phyloP scores from a whole-genome alignment of 2,797 vertebrate genomes.

The Lycodopsis pacificus region DNA sequence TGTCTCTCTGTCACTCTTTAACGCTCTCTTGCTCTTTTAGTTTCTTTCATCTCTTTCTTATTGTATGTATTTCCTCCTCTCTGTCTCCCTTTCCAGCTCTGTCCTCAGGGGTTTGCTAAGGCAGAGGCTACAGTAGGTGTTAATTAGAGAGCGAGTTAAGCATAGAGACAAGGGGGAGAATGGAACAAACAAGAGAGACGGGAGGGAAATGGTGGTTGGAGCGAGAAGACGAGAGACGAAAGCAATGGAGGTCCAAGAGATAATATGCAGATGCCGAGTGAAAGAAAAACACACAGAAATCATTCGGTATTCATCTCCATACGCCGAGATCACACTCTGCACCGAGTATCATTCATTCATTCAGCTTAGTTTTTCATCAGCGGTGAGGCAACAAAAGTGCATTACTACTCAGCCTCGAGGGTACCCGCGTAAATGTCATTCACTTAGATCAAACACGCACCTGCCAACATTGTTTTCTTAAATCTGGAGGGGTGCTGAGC shows the following conservation, averaged over 20 bases:
- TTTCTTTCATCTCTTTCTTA: conserved; percentile 45
- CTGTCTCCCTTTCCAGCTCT: conserved; percentile 49
- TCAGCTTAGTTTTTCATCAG: conserved; percentile 47
- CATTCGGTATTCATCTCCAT: conserved; percentile 19
- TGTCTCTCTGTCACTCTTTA: conserved; percentile 23
- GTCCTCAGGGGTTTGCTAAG: conserved; percentile 63
- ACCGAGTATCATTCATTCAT: conserved; percentile 38
- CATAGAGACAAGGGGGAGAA: conserved; percentile 56
- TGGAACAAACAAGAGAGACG: conserved; percentile 62
- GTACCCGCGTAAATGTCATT: conserved; percentile 72
- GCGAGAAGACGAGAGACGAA: conserved; percentile 40
- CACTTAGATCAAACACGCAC: conserved; percentile 69
- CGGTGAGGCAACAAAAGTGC: conserved; percentile 61
- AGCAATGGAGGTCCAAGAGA: conserved; percentile 29
- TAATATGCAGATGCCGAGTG: conserved; percentile 9
- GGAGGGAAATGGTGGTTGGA: conserved; percentile 52
- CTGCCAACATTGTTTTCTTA: conserved; percentile 74
- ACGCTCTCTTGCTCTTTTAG: conserved; percentile 34
- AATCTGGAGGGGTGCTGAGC: conserved; percentile 58
- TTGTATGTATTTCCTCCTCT: conserved; percentile 59
- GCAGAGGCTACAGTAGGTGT: conserved; percentile 71
- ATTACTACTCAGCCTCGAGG: conserved; percentile 68
- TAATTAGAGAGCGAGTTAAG: conserved; percentile 74
- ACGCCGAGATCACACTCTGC: conserved; percentile 27
- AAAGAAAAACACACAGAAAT: conserved; percentile 22